Evolutionary conservation across 2,113 vertebrate genomes (phyloP), one percentile per base, ranked within the genome.

Genomic region (Cnemophilus loriae): DNA sequence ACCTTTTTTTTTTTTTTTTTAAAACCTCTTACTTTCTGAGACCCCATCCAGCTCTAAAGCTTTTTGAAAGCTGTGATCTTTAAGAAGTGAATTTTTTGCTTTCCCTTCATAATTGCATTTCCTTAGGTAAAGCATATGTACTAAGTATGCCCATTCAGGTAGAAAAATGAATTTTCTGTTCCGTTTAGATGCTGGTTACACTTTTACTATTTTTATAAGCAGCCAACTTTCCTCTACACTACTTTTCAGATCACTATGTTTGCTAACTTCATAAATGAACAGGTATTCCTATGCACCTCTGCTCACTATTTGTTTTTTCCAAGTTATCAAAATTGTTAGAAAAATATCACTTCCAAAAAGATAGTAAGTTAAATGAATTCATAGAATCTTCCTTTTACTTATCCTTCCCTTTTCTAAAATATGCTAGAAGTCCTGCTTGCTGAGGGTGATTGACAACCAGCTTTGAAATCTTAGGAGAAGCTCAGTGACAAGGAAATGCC

Each of bases 401-500:
- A 28, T 28, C 24, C 24, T 50, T 37, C 46, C 2, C 22, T 9
- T 27, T 55, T 87, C 68, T 49, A 37, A 90, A 85, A 92, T 73
- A 73, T 22, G 35, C 46, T 37, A 37, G 10, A 88, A 94, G 64
- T 80, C 53, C 80, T 90, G 55, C 37, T 73, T 88, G 59, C 27
- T 73, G 59, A 81, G 86, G 27, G 7, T 84, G 75, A 94, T 16
- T 93, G 92, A 95, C 95, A 96, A 71, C 28, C 4, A 0, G 53
- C 70, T 94, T 95, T 94, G 74, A 93, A 96, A 93, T 73, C 74
- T 56, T 85, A 39, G 68, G n/a, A 70, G 52, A 19, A 28, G 44
- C 84, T 47, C 24, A 8, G 41, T 73, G 78, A 97, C 78, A 89
- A 83, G 41, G 70, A 95, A 93, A 91, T 44, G 81, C 15, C 70